Percentiles rank a stretch among this genome's conserved stretches.
Conservation (phyloP, 2,113 vertebrate species). For the Gambusia affinis region DNA sequence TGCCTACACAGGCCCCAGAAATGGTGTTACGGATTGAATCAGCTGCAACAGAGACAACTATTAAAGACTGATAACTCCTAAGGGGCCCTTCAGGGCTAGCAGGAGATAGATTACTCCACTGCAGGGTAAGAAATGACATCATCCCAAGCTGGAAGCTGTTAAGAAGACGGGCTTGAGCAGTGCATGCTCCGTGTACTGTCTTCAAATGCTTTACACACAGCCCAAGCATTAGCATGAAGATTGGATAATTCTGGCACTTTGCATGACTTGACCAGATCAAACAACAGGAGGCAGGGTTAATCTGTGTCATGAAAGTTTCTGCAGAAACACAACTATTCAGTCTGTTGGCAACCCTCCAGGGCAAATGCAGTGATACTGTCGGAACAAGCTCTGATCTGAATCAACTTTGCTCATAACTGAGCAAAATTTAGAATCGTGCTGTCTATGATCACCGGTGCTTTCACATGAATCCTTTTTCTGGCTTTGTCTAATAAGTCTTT, state of each 20-base stretch:
- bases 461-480: neutral
- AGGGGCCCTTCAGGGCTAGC: conserved; percentile 70
- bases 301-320: conserved; percentile 54
- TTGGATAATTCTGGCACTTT: conserved; percentile 44
- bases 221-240: conserved; percentile 36
- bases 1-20: conserved; percentile 47
- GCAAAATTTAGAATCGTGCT: neutral
- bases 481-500: neutral
- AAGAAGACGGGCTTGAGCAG: conserved; percentile 38
- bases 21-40: conserved; percentile 70
- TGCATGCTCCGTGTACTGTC: conserved; percentile 46
- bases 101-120: conserved; percentile 72
- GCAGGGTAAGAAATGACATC: conserved; percentile 75
- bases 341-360: conserved; percentile 22
- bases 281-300: conserved; percentile 62
- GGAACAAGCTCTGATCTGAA: conserved; percentile 18
- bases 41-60: conserved; percentile 67
- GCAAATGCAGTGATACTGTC: conserved; percentile 36
- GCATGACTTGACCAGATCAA: conserved; percentile 68
- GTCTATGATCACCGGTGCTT: neutral
- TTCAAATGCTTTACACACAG: conserved; percentile 36
- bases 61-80: conserved; percentile 74
- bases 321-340: conserved; percentile 49
- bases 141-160: conserved; percentile 64
- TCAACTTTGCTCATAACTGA: conserved; percentile 14